A percentile compares a stretch with the other conserved stretches of the same genome.
Conservation (phyloP, 2,888 invertebrate genomes). For the Thumatha senex region DNA sequence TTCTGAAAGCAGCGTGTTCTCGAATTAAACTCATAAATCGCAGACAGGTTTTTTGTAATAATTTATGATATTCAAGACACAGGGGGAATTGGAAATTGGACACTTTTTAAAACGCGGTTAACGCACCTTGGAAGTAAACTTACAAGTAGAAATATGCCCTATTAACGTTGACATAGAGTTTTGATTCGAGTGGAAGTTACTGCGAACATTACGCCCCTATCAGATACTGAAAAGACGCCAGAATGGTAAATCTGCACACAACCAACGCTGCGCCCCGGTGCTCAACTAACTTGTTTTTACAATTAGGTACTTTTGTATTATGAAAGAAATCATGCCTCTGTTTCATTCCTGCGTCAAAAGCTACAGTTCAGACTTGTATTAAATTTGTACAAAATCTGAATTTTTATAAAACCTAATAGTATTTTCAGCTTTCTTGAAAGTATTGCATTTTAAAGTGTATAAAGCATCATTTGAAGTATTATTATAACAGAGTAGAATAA, state of each 20-base stretch:
- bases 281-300: not conserved
- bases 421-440: too few relatives aligned
- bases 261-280: slow-evolving; percentile 20
- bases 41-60: slow-evolving; percentile 26
- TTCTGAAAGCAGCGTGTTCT: slow-evolving; percentile 23
- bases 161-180: slow-evolving; percentile 13
- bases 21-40: slow-evolving; percentile 30
- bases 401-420: too few relatives aligned
- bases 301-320: not conserved
- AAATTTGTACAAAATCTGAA: too few relatives aligned
- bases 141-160: slow-evolving; percentile 34
- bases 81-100: slow-evolving; percentile 20
- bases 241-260: slow-evolving; percentile 36
- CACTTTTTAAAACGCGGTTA: slow-evolving; percentile 36
- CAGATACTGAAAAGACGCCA: slow-evolving; percentile 30
- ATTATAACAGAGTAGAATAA: too few relatives aligned
- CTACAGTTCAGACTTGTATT: too few relatives aligned
- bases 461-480: too few relatives aligned
- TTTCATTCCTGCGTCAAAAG: too few relatives aligned
- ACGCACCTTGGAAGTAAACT: slow-evolving; percentile 28
- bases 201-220: slow-evolving; percentile 12
- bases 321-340: too few relatives aligned
- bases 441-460: too few relatives aligned
- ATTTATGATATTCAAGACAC: slow-evolving; percentile 32
- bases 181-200: slow-evolving; percentile 15